These are phyloP conservation scores for Apostichopus leukothele DNA, from an alignment of 53 echinoderm and acorn worm genomes.

Conservation along the genomic window DNA sequence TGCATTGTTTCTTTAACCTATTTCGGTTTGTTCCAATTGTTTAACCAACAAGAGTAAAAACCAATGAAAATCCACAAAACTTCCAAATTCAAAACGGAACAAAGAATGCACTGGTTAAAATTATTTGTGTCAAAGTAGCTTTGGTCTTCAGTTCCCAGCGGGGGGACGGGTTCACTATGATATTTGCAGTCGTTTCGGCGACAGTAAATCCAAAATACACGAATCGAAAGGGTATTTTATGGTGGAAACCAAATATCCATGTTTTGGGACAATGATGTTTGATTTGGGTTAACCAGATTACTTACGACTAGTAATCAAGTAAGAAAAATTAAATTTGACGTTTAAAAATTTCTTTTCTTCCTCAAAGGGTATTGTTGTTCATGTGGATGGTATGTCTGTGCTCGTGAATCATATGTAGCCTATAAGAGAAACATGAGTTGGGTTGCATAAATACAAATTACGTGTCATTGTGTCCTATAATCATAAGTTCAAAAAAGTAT, in stretches of 20 bases:
- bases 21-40: no score
- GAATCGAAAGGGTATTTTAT: background rate
- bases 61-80: no score
- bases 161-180: background rate
- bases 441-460: no score
- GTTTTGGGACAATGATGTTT: slow-evolving; percentile 20
- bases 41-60: no score
- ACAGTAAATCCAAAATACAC: background rate
- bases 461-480: no score
- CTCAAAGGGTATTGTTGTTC: background rate
- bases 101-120: no score
- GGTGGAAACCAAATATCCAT: slow-evolving; percentile 8
- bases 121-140: background rate
- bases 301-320: background rate
- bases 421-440: no score
- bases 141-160: background rate
- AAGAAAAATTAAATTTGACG: slow-evolving; percentile 5
- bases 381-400: slow-evolving; percentile 15
- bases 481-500: no score
- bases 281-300: slow-evolving; percentile 29
- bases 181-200: background rate
- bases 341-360: background rate
- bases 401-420: background rate
- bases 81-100: no score
- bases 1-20: no score